Evolutionary conservation across 2,113 vertebrate genomes (phyloP), one percentile per base, ranked within the genome.

Genomic region (Etia nguti): DNA sequence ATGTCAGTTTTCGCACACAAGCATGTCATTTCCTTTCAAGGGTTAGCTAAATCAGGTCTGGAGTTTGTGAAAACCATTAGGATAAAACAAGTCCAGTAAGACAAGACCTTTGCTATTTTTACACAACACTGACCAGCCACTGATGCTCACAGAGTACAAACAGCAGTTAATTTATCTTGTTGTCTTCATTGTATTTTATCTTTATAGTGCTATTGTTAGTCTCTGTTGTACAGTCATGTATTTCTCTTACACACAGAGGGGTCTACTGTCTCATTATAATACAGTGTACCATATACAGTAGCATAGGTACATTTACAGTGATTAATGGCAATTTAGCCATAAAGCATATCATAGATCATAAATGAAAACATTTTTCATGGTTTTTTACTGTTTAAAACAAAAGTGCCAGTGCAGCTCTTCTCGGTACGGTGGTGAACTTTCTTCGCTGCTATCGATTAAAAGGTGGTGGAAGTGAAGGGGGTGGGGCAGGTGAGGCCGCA

Each of bases 401-500:
- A 75, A 75, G 15, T 29, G 22, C 41, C 9, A 75, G 24, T 36
- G 5, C 43, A 82, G 31, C 8, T 24, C 9, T 81, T 59, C 80
- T 56, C 13, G 12, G 73, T 65, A 22, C 6, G 22, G 73, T 38
- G 24, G 48, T 84, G 18, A 88, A 82, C 54, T 22, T 84, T 46
- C 38, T 43, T 22, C 9, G 10, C 24, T 20, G 73, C 31, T 54
- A 22, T 79, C 12, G 70, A 92, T 93, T 52, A 60, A 82, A 65
- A 92, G 85, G 79, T 80, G 26, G 55, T 54, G 52, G 86, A 10
- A 24, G 73, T 34, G 36, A 26, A 41, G 38, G 31, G 70, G 83
- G 86, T 10, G 83, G 84, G 83, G 84, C 82, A 93, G 84, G 92
- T 93, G 92, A 92, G 92, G 87, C 88, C 60, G 86, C 82, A 87